Base-by-base conservation (phyloP, 1,140 invertebrate genomes). In the Antheraea mylitta region DNA sequence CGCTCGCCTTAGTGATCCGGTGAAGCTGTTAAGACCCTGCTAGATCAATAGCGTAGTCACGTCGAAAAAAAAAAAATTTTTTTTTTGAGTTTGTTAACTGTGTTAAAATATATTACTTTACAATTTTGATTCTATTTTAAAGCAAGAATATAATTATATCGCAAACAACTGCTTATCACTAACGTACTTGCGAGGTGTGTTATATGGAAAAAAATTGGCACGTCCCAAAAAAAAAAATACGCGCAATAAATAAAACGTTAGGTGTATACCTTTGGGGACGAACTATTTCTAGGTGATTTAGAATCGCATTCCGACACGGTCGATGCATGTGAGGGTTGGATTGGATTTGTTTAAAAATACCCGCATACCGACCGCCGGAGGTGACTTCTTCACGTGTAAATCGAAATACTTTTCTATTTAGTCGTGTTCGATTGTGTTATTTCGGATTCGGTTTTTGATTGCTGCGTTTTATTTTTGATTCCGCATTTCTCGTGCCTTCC, bases 221-320 rank as follows among this genome's bases (percentile, higher is more conserved):
- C 65, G 30, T 2, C 58, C 37, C 19, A 63, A 53, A 48, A 53
- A 37, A 2, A 42, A 63, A 69, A 66, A 42, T 16, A 53, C 45
- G 11, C 66, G 67, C 18, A 66, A 69, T 72, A 69, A 72, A 72
- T 66, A 61, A 63, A n/a, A 7, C 22, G 58, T 4, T 10, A 30
- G 45, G 22, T 72, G 71, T 68, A 66, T 68, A 72, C 71, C 71
- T 72, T 69, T 66, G 70, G 70, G 45, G 45, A 68, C 63, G 64
- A 53, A 69, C 71, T 69, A 72, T 69, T 53, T 72, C 58, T 45
- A 19, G 67, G 16, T 48, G 18, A 65, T 63, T 63, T 63, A 63
- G 53, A n/a, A 53, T 53, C 63, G 67, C 71, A 58, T 68, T 13
- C 71, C 59, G 13, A 7, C 66, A 60, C 58, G 58, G 70, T 18